Conservation (phyloP, 2,113 vertebrate species). For the Narcine bancroftii region DNA sequence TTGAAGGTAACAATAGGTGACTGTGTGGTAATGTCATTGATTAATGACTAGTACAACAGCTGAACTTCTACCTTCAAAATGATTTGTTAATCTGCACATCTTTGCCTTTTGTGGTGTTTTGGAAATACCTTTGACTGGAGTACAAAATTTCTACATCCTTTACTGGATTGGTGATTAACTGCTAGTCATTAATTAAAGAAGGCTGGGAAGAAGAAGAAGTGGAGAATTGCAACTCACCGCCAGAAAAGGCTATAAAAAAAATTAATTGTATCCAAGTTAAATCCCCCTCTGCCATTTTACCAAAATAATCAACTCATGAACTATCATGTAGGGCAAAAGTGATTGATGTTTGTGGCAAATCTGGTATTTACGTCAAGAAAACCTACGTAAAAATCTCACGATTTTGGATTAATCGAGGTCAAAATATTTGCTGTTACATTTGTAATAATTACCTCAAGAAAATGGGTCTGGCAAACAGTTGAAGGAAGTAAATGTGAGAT, state of each 20-base stretch:
- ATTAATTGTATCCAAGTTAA: background rate
- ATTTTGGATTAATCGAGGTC: background rate
- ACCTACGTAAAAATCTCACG: background rate
- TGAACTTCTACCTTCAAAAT: background rate
- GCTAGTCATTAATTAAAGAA: background rate
- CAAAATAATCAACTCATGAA: no score
- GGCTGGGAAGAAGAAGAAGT: background rate
- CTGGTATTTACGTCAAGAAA: background rate
- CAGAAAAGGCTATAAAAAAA: background rate
- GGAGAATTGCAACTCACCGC: background rate
- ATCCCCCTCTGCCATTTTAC: no score
- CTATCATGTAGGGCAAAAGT: background rate
- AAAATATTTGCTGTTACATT: background rate
- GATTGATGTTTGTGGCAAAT: background rate
- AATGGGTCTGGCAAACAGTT: background rate
- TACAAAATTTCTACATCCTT: background rate
- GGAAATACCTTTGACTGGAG: background rate
- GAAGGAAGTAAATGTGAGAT: background rate
- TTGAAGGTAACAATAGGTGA: constrained; percentile 4
- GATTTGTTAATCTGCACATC: background rate
- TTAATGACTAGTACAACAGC: constrained; percentile 23
- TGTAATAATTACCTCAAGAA: constrained; percentile 13
- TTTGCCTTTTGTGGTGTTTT: background rate
- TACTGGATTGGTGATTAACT: constrained; percentile 2
- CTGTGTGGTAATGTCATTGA: background rate